phyloP scores from a whole-genome alignment of 2,888 invertebrate species.

The Sinelater perroti region DNA sequence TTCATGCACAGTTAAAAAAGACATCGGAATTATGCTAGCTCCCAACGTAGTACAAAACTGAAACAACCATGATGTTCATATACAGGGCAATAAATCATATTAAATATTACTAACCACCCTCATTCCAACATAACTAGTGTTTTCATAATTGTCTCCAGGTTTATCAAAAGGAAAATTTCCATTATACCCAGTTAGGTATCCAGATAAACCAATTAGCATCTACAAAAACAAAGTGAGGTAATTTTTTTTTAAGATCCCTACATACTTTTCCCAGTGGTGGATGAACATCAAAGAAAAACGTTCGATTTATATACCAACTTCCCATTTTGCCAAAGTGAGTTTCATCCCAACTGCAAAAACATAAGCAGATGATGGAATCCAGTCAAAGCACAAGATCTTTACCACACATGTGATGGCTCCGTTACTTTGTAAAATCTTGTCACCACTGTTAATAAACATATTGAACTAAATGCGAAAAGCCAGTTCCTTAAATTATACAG shows the following conservation, averaged over 20 bases:
- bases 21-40: slow-evolving; percentile 84
- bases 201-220: slow-evolving; percentile 95
- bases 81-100: no score
- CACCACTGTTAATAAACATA: slow-evolving; percentile 72
- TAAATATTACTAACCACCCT: slow-evolving; percentile 77
- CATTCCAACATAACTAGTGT: slow-evolving; percentile 91
- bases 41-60: slow-evolving; percentile 93
- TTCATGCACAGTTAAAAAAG: slow-evolving; percentile 88
- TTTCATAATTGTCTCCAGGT: slow-evolving; percentile 94
- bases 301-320: slow-evolving; percentile 96
- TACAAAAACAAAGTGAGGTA: slow-evolving; percentile 56
- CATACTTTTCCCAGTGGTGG: slow-evolving; percentile 94
- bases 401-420: slow-evolving; percentile 95
- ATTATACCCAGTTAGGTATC: slow-evolving; percentile 92
- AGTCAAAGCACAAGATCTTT: no score
- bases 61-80: slow-evolving; percentile 56
- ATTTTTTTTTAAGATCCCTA: no score
- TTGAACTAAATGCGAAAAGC: slow-evolving; percentile 73
- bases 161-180: slow-evolving; percentile 94
- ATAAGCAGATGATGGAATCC: neutral
- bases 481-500: slow-evolving; percentile 59
- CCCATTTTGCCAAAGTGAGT: slow-evolving; percentile 99
- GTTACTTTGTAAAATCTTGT: slow-evolving; percentile 90
- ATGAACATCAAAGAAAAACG: slow-evolving; percentile 98
- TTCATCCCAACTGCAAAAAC: slow-evolving; percentile 87